Percentiles rank a stretch among this genome's conserved stretches.
Conservation (phyloP, 2,888 invertebrate genomes). For the Nowickia ferox region DNA sequence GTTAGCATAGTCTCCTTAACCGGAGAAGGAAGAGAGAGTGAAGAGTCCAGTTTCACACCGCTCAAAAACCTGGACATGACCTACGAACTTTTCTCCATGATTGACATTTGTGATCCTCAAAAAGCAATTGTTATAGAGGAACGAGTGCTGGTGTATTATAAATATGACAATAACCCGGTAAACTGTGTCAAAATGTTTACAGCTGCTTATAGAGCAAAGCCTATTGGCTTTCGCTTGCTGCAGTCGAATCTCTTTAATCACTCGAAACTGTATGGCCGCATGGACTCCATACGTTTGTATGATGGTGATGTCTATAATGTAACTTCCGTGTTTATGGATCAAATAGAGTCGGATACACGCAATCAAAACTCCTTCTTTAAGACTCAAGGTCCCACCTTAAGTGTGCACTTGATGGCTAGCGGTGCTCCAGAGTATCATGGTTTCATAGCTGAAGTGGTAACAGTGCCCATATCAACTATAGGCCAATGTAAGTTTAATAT, state of each 20-base stretch:
- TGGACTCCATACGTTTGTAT: slow-evolving; percentile 93
- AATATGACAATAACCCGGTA: slow-evolving; percentile 97
- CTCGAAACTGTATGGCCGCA: slow-evolving; percentile 90
- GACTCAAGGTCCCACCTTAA: slow-evolving; percentile 91
- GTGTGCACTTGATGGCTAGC: slow-evolving; percentile 95
- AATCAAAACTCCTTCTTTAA: slow-evolving; percentile 90
- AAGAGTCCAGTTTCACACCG: slow-evolving; percentile 94
- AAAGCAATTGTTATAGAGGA: slow-evolving; percentile 96
- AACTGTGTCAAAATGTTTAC: slow-evolving; percentile 99
- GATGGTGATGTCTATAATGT: slow-evolving; percentile 97
- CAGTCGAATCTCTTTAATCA: slow-evolving; percentile 97
- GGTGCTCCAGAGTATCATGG: slow-evolving; percentile 97
- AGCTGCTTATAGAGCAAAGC: slow-evolving; percentile 92
- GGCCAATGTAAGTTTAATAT: slow-evolving; percentile 89
- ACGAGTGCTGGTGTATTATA: slow-evolving; percentile 95
- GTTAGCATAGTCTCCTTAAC: slow-evolving; percentile 94
- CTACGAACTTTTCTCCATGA: slow-evolving; percentile 95
- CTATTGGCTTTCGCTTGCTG: slow-evolving; percentile 93
- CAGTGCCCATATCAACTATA: slow-evolving; percentile 95
- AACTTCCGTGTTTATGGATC: slow-evolving; percentile 88
- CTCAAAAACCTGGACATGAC: slow-evolving; percentile 92
- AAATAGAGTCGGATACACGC: slow-evolving; percentile 88
- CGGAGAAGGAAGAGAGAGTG: slow-evolving; percentile 95
- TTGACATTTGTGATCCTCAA: slow-evolving; percentile 97
- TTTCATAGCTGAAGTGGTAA: slow-evolving; percentile 98